Evolutionary conservation across 1,140 invertebrate species (phyloP).

Genomic region (Drosophila kohkoa): DNA sequence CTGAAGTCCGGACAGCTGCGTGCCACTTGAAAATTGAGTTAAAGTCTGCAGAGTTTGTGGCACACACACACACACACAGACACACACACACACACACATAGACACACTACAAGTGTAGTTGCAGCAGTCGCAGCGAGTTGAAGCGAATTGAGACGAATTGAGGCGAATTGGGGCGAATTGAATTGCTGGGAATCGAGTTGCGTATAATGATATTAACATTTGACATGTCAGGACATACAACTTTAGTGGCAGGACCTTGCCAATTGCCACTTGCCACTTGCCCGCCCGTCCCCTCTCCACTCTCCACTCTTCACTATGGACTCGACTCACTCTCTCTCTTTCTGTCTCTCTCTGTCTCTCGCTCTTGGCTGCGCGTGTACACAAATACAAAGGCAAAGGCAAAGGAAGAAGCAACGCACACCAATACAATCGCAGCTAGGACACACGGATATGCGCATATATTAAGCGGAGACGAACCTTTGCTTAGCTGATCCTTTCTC

Average conservation of each 20-base stretch:
- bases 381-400: slow-evolving; percentile 32
- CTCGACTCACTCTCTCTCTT: no score
- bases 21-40: slow-evolving; percentile 24
- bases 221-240: slow-evolving; percentile 16
- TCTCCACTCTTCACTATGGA: no score
- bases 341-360: no score
- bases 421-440: slow-evolving; percentile 35
- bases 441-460: slow-evolving; percentile 29
- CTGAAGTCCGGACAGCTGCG: neutral
- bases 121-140: slow-evolving; percentile 5
- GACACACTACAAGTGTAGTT: no score
- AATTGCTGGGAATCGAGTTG: slow-evolving; percentile 21
- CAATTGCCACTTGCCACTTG: neutral
- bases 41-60: slow-evolving; percentile 13
- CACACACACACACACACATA: no score
- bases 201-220: slow-evolving; percentile 33
- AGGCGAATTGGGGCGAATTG: slow-evolving; percentile 14
- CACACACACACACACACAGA: neutral
- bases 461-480: slow-evolving; percentile 29
- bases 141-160: slow-evolving; percentile 20
- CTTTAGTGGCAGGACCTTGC: slow-evolving; percentile 18
- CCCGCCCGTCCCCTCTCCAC: no score
- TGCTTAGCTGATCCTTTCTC: slow-evolving; percentile 20
- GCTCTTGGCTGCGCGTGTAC: slow-evolving; percentile 6
- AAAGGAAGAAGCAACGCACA: slow-evolving; percentile 35